Evolutionary conservation across 2,888 invertebrate species (phyloP).

Genomic region (Himalopsyche anomala): DNA sequence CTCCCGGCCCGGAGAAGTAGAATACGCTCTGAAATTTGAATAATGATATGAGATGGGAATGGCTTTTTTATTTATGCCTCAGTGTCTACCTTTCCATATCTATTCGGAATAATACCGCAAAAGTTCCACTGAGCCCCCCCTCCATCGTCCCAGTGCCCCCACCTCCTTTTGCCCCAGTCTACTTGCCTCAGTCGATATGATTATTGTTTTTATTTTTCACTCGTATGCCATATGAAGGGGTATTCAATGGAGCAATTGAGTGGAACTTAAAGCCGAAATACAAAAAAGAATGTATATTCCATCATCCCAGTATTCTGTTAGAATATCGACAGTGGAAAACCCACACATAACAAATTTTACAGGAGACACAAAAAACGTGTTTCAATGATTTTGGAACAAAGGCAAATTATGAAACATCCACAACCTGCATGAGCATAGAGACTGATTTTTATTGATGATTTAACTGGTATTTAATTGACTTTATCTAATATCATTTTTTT

Average conservation of each 20-base stretch:
- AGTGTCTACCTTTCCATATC: slow-evolving; percentile 59
- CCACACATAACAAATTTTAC: too few relatives aligned
- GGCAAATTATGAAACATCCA: too few relatives aligned
- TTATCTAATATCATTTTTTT: too few relatives aligned
- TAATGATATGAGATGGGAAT: slow-evolving; percentile 66
- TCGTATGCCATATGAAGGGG: slow-evolving; percentile 13
- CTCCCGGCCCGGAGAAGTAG: slow-evolving; percentile 52
- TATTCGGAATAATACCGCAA: slow-evolving; percentile 50
- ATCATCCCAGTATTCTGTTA: too few relatives aligned
- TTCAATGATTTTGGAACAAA: too few relatives aligned
- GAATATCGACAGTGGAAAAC: too few relatives aligned
- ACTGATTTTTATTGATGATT: too few relatives aligned
- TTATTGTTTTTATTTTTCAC: slow-evolving; percentile 44
- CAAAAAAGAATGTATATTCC: background rate
- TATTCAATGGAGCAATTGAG: background rate
- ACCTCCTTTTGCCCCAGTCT: background rate
- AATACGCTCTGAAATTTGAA: slow-evolving; percentile 65
- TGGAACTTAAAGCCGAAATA: too few relatives aligned
- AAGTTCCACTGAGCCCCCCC: slow-evolving; percentile 43
- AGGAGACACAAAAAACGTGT: too few relatives aligned
- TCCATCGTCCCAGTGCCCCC: background rate
- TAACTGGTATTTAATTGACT: too few relatives aligned
- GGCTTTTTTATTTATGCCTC: slow-evolving; percentile 65
- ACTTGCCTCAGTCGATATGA: slow-evolving; percentile 45
- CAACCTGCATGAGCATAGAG: too few relatives aligned